Base-by-base conservation (phyloP, 2,797 vertebrate genomes). In the Rhadinocentrus ornatus region DNA sequence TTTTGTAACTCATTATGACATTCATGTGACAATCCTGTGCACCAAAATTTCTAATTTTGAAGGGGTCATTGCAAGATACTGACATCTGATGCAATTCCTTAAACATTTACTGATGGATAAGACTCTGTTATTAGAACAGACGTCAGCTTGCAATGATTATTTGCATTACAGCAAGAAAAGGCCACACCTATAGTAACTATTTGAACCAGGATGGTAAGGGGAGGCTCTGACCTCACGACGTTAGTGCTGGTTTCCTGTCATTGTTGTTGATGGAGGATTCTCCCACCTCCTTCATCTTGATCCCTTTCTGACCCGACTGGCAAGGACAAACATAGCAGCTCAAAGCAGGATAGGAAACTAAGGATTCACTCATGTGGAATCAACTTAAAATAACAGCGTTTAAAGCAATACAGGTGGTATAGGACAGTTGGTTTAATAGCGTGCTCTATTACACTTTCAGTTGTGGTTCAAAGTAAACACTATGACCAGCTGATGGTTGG, bases 231-330 rank as follows among this genome's bases (percentile, higher is more conserved):
- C 83, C 85, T 71, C 84, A 74, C 85, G 86, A 90, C 78, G 63
- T 85, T 90, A 61, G 81, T 39, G 62, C 85, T 54, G 69, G 83
- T 86, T 94, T 94, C 92, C 93, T 91, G 83, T 88, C 84, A 92
- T 93, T 94, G 93, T 93, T 93, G 68, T 71, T 57, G 73, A 56
- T 63, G 74, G 75, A 87, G 61, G 83, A 83, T 67, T 37, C 66
- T 75, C 56, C 86, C 63, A 39, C 66, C 67, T 62, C 48, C 71
- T n/a, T 80, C 39, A 27, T 71, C 78, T 50, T 67, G 58, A 72
- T 66, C 70, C 70, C 58, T 78, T 11, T 53, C 58, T 72, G 32
- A 46, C 66, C 66, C 29, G 20, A 6, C 48, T 65, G 34, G 53
- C 9, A 67, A 41, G 15, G 39, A 55, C 54, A 54, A 46, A 26